These are phyloP conservation scores for Drosophila infuscata DNA, from an alignment of 2,888 invertebrate genomes.

Conservation along the genomic window DNA sequence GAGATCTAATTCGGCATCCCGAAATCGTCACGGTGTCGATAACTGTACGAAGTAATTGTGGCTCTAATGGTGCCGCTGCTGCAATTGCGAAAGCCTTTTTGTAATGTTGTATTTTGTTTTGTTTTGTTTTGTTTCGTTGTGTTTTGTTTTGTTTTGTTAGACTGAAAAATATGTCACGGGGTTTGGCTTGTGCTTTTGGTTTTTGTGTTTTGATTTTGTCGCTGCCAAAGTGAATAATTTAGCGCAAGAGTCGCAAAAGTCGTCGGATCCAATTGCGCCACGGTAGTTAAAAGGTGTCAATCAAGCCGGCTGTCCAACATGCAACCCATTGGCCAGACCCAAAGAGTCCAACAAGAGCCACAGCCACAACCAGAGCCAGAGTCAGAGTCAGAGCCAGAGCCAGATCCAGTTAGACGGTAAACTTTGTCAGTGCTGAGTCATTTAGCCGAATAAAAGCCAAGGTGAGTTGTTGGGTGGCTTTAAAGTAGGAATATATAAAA, in stretches of 20 bases:
- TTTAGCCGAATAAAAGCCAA: constrained; percentile 31
- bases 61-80: constrained; percentile 13
- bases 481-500: not conserved
- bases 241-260: constrained; percentile 53
- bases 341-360: constrained; percentile 12
- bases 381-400: not conserved
- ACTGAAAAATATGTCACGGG: constrained; percentile 50
- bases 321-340: constrained; percentile 52
- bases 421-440: constrained; percentile 14
- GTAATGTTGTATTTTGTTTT: not conserved
- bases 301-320: constrained; percentile 65
- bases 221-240: constrained; percentile 58
- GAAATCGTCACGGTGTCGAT: constrained; percentile 9
- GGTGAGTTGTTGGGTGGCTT: not conserved
- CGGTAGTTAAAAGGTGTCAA: constrained; percentile 72
- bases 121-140: not conserved
- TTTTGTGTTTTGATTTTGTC: constrained; percentile 17
- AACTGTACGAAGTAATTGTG: constrained; percentile 8
- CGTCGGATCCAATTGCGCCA: constrained; percentile 65
- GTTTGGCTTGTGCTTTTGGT: constrained; percentile 30
- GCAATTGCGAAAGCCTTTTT: constrained; percentile 24
- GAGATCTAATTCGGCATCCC: constrained; percentile 17
- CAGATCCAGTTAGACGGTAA: constrained; percentile 9
- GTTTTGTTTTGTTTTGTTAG: not conserved
- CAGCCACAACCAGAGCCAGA: constrained; percentile 2